Percentiles rank a stretch among this genome's conserved stretches.
Conservation (phyloP, 37 sponge, comb jelly and placozoan species). For the Sycon ciliatum region DNA sequence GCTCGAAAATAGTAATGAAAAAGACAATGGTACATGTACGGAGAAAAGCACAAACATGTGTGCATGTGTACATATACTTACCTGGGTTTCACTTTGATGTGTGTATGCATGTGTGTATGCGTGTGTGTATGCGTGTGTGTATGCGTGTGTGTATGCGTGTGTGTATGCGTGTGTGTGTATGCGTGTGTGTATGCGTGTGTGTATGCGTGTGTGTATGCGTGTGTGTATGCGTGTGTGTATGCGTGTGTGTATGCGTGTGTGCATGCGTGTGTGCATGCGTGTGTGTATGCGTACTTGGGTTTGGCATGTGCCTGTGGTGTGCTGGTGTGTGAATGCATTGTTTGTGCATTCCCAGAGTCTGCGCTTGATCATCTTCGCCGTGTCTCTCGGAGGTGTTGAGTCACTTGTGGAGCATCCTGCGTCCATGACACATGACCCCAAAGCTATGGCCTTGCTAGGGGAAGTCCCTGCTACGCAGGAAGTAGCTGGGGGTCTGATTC, state of each 20-base stretch:
- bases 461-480: constrained; percentile 23
- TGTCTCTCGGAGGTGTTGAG: constrained; percentile 62
- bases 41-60: too few species aligned
- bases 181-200: neutral
- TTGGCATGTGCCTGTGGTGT: too few species aligned
- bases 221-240: neutral
- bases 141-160: neutral
- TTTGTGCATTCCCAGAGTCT: too few species aligned
- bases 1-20: too few species aligned
- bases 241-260: neutral
- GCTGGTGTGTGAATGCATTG: too few species aligned
- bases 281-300: neutral
- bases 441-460: constrained; percentile 10
- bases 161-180: neutral
- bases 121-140: neutral
- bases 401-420: constrained; percentile 48
- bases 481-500: constrained; percentile 43
- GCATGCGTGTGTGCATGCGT: neutral
- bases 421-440: constrained; percentile 41
- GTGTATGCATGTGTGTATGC: neutral
- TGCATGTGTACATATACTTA: neutral
- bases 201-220: neutral
- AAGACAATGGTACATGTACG: too few species aligned
- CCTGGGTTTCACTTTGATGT: neutral
- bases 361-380: constrained; percentile 45